These are phyloP conservation scores for Belonocnema kinseyi DNA, from an alignment of 1,140 invertebrate genomes.

Conservation along the genomic window DNA sequence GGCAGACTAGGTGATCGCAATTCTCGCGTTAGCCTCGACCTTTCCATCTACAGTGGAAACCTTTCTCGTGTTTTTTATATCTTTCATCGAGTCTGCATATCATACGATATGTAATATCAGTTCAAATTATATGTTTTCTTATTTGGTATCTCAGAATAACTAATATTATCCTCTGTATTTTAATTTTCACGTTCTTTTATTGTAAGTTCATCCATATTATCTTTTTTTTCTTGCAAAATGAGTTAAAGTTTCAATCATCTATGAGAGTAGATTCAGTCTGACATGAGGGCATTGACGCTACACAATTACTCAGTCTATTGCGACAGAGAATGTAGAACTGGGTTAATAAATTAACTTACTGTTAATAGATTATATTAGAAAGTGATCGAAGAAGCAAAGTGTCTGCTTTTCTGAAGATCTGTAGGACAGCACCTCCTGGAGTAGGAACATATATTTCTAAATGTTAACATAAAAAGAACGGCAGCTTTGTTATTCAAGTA, in stretches of 20 bases:
- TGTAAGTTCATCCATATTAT: too few species aligned
- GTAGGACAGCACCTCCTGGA: background rate
- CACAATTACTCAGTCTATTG: slow-evolving; percentile 10
- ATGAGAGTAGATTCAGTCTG: background rate
- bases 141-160: too few species aligned
- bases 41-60: too few species aligned
- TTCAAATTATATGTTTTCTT: too few species aligned
- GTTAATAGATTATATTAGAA: slow-evolving; percentile 8
- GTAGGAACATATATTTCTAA: background rate
- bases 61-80: too few species aligned
- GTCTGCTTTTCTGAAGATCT: background rate
- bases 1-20: too few species aligned
- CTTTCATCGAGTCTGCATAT: too few species aligned
- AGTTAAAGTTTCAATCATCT: background rate
- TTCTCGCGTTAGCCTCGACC: too few species aligned
- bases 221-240: too few species aligned
- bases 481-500: background rate
- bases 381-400: slow-evolving; percentile 7
- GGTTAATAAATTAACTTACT: slow-evolving; percentile 20
- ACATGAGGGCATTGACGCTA: slow-evolving; percentile 16
- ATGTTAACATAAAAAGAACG: background rate
- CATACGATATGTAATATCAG: too few species aligned
- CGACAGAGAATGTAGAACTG: background rate
- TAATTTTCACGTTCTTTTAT: too few species aligned
- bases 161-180: too few species aligned